Conservation (phyloP, 2,113 vertebrate genomes). For the Ceyx margarethae region DNA sequence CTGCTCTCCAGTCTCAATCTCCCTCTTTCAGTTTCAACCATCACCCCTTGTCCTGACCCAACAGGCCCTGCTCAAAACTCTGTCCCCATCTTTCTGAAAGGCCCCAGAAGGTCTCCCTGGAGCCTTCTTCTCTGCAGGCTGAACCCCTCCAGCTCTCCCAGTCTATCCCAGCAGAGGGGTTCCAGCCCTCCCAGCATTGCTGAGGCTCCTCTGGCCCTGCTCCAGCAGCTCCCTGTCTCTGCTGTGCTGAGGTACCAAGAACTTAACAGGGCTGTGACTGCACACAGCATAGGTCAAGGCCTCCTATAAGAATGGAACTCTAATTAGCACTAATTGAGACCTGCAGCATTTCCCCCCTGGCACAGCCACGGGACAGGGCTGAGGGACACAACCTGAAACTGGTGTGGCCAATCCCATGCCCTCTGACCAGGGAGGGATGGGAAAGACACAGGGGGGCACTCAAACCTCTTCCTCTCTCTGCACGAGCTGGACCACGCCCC, state of each 20-base stretch:
- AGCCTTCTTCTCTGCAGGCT: too few relatives aligned
- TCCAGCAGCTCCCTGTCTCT: background rate
- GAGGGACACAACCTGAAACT: background rate
- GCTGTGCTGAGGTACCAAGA: background rate
- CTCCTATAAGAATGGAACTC: background rate
- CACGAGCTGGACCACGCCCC: background rate
- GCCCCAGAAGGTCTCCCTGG: too few relatives aligned
- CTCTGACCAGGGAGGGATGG: background rate
- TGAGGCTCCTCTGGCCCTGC: background rate
- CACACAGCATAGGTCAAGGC: background rate
- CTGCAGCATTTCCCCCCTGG: background rate
- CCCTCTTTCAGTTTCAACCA: too few relatives aligned
- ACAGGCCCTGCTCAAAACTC: too few relatives aligned
- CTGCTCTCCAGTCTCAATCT: too few relatives aligned
- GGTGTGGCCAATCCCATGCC: background rate
- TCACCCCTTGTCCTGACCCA: too few relatives aligned
- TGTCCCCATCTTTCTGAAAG: too few relatives aligned
- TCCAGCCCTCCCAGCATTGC: too few relatives aligned
- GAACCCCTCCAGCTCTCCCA: too few relatives aligned
- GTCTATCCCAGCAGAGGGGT: too few relatives aligned
- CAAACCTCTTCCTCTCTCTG: background rate
- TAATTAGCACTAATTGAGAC: background rate
- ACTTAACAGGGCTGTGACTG: background rate
- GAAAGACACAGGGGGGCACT: fast-evolving
- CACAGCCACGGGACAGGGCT: background rate